Evolutionary conservation across 2,888 invertebrate genomes (phyloP).

Genomic region (Campoletis raptor): DNA sequence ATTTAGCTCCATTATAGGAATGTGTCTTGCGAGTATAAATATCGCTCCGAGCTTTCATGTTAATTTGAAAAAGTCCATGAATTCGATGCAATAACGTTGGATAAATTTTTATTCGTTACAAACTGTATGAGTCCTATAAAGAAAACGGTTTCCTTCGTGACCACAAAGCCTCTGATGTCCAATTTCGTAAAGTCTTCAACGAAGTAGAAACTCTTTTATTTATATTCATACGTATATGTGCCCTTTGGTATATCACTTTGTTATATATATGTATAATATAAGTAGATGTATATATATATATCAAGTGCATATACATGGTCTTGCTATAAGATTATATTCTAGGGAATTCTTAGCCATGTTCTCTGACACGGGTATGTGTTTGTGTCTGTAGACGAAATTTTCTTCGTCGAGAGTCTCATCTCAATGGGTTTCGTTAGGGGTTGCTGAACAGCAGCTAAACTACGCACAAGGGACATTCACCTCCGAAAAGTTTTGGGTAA

Average conservation of each 20-base stretch:
- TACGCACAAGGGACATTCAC: slow-evolving; percentile 32
- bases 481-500: slow-evolving; percentile 46
- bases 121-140: not conserved
- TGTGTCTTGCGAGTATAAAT: not conserved
- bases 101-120: not conserved
- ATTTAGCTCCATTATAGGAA: not conserved
- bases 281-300: not conserved
- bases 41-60: not conserved
- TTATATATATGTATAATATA: not conserved
- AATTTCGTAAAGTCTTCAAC: slow-evolving; percentile 8
- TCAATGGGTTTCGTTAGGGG: slow-evolving; percentile 39
- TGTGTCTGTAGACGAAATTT: slow-evolving; percentile 15
- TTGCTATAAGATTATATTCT: slow-evolving; percentile 11
- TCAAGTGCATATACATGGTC: not conserved
- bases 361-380: not conserved
- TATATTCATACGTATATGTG: not conserved
- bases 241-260: not conserved
- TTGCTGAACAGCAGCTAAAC: slow-evolving; percentile 32
- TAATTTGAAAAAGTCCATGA: slow-evolving; percentile 10
- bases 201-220: slow-evolving; percentile 4
- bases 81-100: not conserved
- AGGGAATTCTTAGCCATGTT: slow-evolving; percentile 12
- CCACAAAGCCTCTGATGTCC: not conserved
- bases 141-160: not conserved
- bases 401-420: slow-evolving; percentile 25